These are phyloP conservation scores for Colletes collaris DNA, from an alignment of 2,888 invertebrate species.

Conservation along the genomic window DNA sequence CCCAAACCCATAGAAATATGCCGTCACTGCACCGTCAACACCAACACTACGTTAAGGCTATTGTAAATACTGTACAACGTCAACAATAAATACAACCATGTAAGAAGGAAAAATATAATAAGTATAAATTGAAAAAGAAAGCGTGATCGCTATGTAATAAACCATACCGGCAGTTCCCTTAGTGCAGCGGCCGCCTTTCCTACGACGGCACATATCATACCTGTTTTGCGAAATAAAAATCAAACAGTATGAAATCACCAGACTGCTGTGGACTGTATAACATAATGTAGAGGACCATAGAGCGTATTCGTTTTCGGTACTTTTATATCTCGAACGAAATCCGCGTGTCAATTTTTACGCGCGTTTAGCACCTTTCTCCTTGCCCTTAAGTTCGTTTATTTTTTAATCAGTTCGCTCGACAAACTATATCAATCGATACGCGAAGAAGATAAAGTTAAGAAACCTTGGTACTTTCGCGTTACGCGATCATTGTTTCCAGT, in stretches of 20 bases:
- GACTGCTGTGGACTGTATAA: slow-evolving; percentile 37
- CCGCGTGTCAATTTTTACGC: background rate
- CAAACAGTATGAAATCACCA: slow-evolving; percentile 79
- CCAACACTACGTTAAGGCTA: slow-evolving; percentile 58
- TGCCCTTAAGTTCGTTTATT: background rate
- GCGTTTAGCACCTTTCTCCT: background rate
- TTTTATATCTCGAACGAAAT: slow-evolving; percentile 13
- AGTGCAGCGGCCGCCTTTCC: slow-evolving; percentile 98
- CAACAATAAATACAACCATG: slow-evolving; percentile 30
- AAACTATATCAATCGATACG: background rate
- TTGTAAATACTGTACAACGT: slow-evolving; percentile 47
- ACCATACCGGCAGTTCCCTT: slow-evolving; percentile 98
- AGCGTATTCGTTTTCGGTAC: slow-evolving; percentile 11
- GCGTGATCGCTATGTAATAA: slow-evolving; percentile 80
- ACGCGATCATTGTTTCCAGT: background rate
- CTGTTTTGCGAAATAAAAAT: slow-evolving; percentile 86
- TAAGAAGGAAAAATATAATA: slow-evolving; percentile 49
- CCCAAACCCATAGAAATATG: slow-evolving; percentile 47
- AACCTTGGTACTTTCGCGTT: slow-evolving; percentile 3
- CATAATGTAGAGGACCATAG: slow-evolving; percentile 38
- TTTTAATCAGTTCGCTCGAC: background rate
- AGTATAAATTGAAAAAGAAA: slow-evolving; percentile 62
- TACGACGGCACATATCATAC: slow-evolving; percentile 98
- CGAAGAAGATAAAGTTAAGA: background rate
- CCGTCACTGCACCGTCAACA: slow-evolving; percentile 48